Evolutionary conservation across 53 echinoderm and acorn worm species (phyloP), one percentile per base, ranked within the genome.

Genomic region (Mesocentrotus franciscanus): DNA sequence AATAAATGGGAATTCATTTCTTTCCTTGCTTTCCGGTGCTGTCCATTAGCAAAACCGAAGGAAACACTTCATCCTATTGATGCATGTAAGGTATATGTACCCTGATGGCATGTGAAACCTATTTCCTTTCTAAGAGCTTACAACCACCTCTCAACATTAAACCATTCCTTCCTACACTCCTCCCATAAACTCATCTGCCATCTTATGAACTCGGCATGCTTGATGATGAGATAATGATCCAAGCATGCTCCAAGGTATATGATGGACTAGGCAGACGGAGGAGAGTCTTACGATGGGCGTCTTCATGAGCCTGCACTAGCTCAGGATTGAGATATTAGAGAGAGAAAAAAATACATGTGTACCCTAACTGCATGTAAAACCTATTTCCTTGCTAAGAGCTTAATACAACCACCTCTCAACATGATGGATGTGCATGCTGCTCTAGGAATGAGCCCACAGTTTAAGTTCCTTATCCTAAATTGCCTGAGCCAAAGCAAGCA

Each of bases 141-240:
- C 34, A 27, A 87, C 87, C 87, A 87, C 87, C 59, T 84, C 27
- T 24, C 42, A 20, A 84, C 84, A 84, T 57, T 27, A 87, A 58
- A 87, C 58, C 87, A 87, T 87, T 87, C 87, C 57, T 87, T 87
- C 87, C 87, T 87, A 56, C 30, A 30, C 56, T 87, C 56, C 58
- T 27, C 58, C n/a, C 87, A 56, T 87, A 57, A 87, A 87, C 58
- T 87, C 87, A 87, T 58, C 58, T 87, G 59, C 87, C 87, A 87
- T 87, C 56, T 87, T 56, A 58, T 87, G 57, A 87, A 56, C 58
- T 56, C 87, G 22, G 58, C 87, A 57, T 8, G 58, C 11, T 26
- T 14, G 58, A 87, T 87, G 87, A 87, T 87, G 87, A 15, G 87
- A 87, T 87, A 87, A 87, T 87, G 87, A 87, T 24, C 12, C 87